Percentiles rank a stretch among this genome's conserved stretches.
phyloP scores from a whole-genome alignment of 2,888 invertebrate species.

The Argyresthia albistria region DNA sequence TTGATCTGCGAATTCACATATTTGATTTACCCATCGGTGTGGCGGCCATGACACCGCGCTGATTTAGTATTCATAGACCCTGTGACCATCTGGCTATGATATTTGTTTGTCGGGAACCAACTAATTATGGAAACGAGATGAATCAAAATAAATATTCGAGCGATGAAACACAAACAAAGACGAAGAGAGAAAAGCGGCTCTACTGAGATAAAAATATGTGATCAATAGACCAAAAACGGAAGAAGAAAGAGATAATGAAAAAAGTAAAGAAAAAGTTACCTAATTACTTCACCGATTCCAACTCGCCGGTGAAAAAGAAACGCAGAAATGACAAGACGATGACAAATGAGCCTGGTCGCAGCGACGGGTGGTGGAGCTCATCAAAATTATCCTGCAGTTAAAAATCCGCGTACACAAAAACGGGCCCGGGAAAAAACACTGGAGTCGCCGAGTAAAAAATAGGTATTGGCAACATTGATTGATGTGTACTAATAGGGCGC shows the following conservation, averaged over 20 bases:
- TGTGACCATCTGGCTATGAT: constrained; percentile 21
- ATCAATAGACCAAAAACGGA: constrained; percentile 1
- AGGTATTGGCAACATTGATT: constrained; percentile 73
- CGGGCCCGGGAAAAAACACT: constrained; percentile 56
- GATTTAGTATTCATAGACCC: constrained; percentile 68
- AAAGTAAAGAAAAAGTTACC: constrained; percentile 58
- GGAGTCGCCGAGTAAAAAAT: constrained; percentile 58
- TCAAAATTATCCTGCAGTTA: constrained; percentile 71
- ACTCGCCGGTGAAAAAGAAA: constrained; percentile 50
- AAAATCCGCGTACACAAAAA: constrained; percentile 71
- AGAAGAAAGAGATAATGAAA: constrained; percentile 21
- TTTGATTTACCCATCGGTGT: constrained; percentile 69
- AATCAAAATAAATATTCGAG: not conserved
- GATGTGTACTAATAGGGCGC: constrained; percentile 72
- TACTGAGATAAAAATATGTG: not conserved
- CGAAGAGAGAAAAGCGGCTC: not conserved
- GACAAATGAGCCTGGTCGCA: constrained; percentile 67
- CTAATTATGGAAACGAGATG: constrained; percentile 20
- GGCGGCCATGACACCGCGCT: constrained; percentile 47
- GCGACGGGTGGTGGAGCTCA: constrained; percentile 71
- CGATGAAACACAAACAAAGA: not conserved
- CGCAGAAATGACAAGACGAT: constrained; percentile 72
- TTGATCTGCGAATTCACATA: constrained; percentile 71
- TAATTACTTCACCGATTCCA: constrained; percentile 69
- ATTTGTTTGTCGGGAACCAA: constrained; percentile 34